Evolutionary conservation across 2,888 invertebrate genomes (phyloP), one percentile per base, ranked within the genome.

Genomic region (Heliconius sara): DNA sequence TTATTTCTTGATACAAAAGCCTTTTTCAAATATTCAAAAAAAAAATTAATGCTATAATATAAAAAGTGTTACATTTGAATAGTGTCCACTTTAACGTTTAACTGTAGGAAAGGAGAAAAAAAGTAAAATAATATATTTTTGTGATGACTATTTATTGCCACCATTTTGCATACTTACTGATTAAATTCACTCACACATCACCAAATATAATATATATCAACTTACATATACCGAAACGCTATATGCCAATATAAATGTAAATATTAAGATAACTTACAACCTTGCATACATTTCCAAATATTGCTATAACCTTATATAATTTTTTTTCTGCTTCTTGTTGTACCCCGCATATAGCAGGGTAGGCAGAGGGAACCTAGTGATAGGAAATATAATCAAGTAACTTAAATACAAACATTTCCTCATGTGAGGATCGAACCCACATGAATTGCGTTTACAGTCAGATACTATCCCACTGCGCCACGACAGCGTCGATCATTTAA

Each of bases 91-190:
- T n/a, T 22, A 19, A 22, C 57, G 9, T 22, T 57, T 22, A 22
- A 57, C 57, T 52, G 19, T 39, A 10, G 10, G 19, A 25, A 25
- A 65, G 25, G 25, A 25, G 25, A 13, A 65, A 65, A 25, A 6
- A 65, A 63, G 30, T 19, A 57, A 65, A 25, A 78, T 66, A 78
- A 19, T 13, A 12, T 30, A 9, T 27, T 57, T 25, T 73, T 68
- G 65, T 65, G 65, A 78, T 72, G 52, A 65, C 52, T 77, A 27
- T 27, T 78, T 78, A 78, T 74, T 66, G 57, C 34, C 73, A 60
- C 67, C 78, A 68, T 39, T 43, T 78, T 74, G 68, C n/a, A 73
- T 43, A 27, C n/a, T 73, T 57, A 22, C 34, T 30, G 34, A 34
- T 65, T 66, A 47, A 65, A 47, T 77, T 65, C 72, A 73, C 65